Base-by-base conservation (phyloP, 1,140 invertebrate species). In the Drosophila guanche region DNA sequence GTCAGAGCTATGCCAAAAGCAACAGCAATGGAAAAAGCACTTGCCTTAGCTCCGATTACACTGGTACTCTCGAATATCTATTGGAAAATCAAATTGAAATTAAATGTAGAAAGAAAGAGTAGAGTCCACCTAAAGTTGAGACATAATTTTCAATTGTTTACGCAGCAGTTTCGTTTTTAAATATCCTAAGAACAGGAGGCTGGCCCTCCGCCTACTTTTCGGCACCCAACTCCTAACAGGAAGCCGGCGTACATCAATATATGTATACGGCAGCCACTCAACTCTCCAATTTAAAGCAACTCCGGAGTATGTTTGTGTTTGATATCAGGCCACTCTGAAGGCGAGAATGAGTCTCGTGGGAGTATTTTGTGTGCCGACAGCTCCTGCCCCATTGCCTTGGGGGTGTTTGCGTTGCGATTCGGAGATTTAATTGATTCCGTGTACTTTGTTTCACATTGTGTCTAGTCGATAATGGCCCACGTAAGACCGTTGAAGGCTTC, bases 371-470 rank as follows among this genome's bases (percentile, higher is more conserved):
- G 50, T 85, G 73, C 65, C 67, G 54, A 62, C 51, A 40, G 33
- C 27, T 23, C 20, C 4, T 25, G 37, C 52, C 61, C 53, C 41
- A 56, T 45, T 42, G 27, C 52, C 52, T 42, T 73, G 68, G 58
- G 51, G 50, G 16, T 56, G 59, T 45, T 79, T 61, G 46, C 54
- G 46, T 40, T 79, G 46, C 63, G 51, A 79, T 76, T 69, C 47
- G 48, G 23, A 60, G 52, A 67, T 65, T 79, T 84, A 85, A 85
- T 85, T 84, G 80, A 84, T 84, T 84, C 68, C 60, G 6, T 62
- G 41, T 57, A 54, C 50, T 45, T 45, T 46, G 45, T 23, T n/a
- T 46, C 51, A n/a, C 50, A 66, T 40, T 72, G 54, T 72, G 52
- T 65, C 61, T 63, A 54, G n/a, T 51, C 51, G 50, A 71, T 84